Conservation (phyloP, 37 sponge, comb jelly and placozoan genomes). For the Dysidea cf. avara region DNA sequence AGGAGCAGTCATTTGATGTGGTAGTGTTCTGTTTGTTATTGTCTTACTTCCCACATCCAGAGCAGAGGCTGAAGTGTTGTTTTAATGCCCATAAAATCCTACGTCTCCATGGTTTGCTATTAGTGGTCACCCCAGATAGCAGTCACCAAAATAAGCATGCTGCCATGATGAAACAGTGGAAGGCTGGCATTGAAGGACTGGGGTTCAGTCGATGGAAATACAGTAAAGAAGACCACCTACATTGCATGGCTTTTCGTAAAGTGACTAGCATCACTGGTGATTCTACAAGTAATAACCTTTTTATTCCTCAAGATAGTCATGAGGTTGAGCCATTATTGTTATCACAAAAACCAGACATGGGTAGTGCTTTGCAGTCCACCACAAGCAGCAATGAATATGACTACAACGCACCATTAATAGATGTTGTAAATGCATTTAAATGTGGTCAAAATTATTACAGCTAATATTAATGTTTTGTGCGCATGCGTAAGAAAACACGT, state of each 20-base stretch:
- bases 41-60: constrained; percentile 69
- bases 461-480: too few relatives aligned
- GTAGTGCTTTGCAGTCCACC: too few relatives aligned
- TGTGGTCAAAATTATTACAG: too few relatives aligned
- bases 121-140: constrained; percentile 77
- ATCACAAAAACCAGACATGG: too few relatives aligned
- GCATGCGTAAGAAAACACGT: too few relatives aligned
- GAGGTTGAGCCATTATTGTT: too few relatives aligned
- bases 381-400: too few relatives aligned
- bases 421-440: too few relatives aligned
- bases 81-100: constrained; percentile 60
- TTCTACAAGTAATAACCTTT: neutral
- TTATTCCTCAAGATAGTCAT: constrained; percentile 28
- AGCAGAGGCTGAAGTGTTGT: constrained; percentile 70
- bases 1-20: constrained; percentile 33
- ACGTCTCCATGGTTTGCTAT: constrained; percentile 54
- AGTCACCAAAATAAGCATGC: constrained; percentile 71
- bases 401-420: too few relatives aligned
- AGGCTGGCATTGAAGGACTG: constrained; percentile 41
- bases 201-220: constrained; percentile 78
- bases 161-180: constrained; percentile 72
- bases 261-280: neutral
- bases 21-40: constrained; percentile 78
- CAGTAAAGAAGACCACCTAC: constrained; percentile 57
- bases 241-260: constrained; percentile 83